A percentile compares a stretch with the other conserved stretches of the same genome.
Evolutionary conservation across 2,888 invertebrate species (phyloP).

Genomic region (Eristalis arbustorum): DNA sequence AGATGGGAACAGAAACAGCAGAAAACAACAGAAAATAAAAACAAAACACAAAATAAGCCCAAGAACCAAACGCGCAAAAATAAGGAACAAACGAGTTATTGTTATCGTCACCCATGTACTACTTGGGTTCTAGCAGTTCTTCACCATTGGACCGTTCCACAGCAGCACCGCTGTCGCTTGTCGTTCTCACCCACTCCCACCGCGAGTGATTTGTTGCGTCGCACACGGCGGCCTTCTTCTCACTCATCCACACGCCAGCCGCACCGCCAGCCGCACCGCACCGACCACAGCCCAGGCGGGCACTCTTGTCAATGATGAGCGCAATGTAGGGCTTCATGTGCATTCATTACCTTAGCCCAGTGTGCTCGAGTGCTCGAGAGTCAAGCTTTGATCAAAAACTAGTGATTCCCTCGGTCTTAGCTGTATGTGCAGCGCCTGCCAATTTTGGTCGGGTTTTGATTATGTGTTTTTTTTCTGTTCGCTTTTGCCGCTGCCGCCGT

Average conservation of each 20-base stretch:
- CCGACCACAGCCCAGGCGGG: slow-evolving; percentile 9
- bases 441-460: slow-evolving; percentile 48
- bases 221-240: not conserved
- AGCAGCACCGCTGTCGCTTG: slow-evolving; percentile 2
- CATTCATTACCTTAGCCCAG: slow-evolving; percentile 68
- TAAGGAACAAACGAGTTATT: slow-evolving; percentile 63
- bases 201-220: slow-evolving; percentile 42
- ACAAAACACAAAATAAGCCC: not conserved
- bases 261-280: slow-evolving; percentile 14
- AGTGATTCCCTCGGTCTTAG: slow-evolving; percentile 50
- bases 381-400: slow-evolving; percentile 49
- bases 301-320: slow-evolving; percentile 45
- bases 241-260: slow-evolving; percentile 22
- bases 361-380: slow-evolving; percentile 23
- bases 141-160: not conserved
- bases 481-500: not conserved
- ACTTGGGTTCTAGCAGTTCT: slow-evolving; percentile 50
- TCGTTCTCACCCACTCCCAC: slow-evolving; percentile 48
- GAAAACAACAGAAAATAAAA: slow-evolving; percentile 25
- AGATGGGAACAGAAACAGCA: slow-evolving; percentile 15
- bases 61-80: slow-evolving; percentile 36
- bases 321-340: slow-evolving; percentile 70
- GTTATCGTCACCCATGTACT: slow-evolving; percentile 67
- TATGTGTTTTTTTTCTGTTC: slow-evolving; percentile 17
- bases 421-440: slow-evolving; percentile 54